phyloP scores from a whole-genome alignment of 2,888 invertebrate genomes.

The Eilema depressum region DNA sequence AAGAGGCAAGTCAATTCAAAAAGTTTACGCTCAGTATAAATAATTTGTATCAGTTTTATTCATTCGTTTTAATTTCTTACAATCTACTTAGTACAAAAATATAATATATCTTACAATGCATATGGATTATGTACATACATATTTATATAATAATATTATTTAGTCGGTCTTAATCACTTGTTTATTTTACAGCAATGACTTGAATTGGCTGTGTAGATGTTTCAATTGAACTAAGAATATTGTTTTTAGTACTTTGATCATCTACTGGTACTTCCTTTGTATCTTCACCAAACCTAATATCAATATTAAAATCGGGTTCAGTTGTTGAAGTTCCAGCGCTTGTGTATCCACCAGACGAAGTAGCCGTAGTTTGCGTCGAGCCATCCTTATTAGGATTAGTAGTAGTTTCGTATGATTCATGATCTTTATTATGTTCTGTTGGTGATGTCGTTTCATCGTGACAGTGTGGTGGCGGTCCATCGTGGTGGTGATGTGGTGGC shows the following conservation, averaged over 20 bases:
- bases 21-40: neutral
- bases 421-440: neutral
- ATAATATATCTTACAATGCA: neutral
- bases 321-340: neutral
- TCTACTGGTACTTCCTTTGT: neutral
- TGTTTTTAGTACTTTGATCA: neutral
- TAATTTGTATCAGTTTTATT: neutral
- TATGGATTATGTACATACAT: neutral
- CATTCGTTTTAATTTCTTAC: neutral
- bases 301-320: neutral
- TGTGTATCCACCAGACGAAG: neutral
- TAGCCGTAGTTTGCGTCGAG: neutral
- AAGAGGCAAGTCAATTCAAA: neutral
- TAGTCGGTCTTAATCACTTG: neutral
- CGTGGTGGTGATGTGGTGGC: neutral
- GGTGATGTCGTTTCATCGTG: neutral
- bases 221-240: conserved; percentile 1
- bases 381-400: neutral
- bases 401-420: neutral
- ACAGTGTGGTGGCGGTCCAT: neutral
- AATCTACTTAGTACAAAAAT: neutral
- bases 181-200: neutral
- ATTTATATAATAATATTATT: neutral
- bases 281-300: conserved; percentile 5
- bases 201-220: neutral